Evolutionary conservation across 2,113 vertebrate genomes (phyloP), one percentile per base, ranked within the genome.

Genomic region (Excalfactoria chinensis): DNA sequence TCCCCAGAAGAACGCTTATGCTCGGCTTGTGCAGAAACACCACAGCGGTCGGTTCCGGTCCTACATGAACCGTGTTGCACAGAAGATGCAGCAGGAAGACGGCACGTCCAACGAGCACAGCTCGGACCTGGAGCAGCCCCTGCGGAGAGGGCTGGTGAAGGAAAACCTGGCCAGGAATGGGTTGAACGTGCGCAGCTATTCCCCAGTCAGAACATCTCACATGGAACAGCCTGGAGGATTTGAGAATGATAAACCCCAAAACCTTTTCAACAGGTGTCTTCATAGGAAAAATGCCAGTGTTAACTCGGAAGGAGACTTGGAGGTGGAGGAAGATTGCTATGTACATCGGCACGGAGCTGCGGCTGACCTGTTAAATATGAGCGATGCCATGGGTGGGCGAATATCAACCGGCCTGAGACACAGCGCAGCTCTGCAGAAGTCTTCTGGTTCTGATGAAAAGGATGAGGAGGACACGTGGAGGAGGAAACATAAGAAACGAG

Each of bases 1-100:
- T n/a, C 97, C 97, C 13, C 98, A 98, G 92, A 99, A 99, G 96
- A 98, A 98, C 1, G 98, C 98, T 11, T 99, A 99, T 1, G 96
- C 97, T 19, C 96, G 97, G 83, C 98, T 99, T 2, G 96, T 99
- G 71, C 98, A 98, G 11, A 98, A 98, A 89, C 98, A 99, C 91
- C 97, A 97, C 94, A 98, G 98, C 5, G 97, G 96, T 64, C 97
- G 98, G 32, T 98, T 98, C 93, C 97, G 92, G 26, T 96, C 93
- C 34, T 98, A 98, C 64, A 48, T 98, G 49, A 98, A 98, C 60
- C 97, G 98, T 34, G 96, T 97, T 66, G 97, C 97, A 1, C 96
- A 97, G 96, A 97, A 98, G 78, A 89, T 96, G 86, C 96, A 97
- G 62, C 95, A 83, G 22, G 98, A 98, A 4, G 97, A 97, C 6